Percentiles rank a stretch among this genome's conserved stretches.
These are phyloP conservation scores for Astropecten irregularis DNA, from an alignment of 53 echinoderm and acorn worm species.

Conservation along the genomic window DNA sequence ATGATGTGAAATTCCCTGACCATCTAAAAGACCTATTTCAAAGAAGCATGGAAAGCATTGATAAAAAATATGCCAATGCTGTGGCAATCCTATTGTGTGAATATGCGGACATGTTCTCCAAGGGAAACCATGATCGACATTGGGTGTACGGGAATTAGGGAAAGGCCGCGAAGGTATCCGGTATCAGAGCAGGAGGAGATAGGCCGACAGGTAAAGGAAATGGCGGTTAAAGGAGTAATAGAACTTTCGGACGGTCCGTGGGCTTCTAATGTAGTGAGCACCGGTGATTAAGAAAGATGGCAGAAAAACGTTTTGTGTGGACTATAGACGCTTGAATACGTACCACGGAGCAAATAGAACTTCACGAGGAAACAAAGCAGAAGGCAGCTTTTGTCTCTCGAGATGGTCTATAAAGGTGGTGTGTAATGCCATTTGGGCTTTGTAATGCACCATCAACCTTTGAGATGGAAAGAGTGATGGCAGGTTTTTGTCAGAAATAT, in stretches of 20 bases:
- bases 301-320: conserved; percentile 59
- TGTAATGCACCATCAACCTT: too few species aligned
- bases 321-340: conserved; percentile 52
- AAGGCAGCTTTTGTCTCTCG: too few species aligned
- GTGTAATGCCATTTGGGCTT: too few species aligned
- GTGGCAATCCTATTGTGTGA: conserved; percentile 16
- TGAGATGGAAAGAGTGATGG: too few species aligned
- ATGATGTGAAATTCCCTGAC: not conserved
- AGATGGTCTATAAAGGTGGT: too few species aligned
- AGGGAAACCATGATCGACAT: conserved; percentile 38
- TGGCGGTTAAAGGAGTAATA: conserved; percentile 28
- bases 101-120: too few species aligned
- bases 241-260: conserved; percentile 66
- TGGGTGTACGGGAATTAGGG: conserved; percentile 38
- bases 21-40: not conserved
- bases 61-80: not conserved
- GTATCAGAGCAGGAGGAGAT: conserved; percentile 33
- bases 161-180: conserved; percentile 42
- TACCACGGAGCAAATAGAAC: not conserved
- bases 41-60: too few species aligned
- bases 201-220: conserved; percentile 14
- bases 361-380: too few species aligned
- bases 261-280: conserved; percentile 50
- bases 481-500: too few species aligned
- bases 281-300: conserved; percentile 59